phyloP scores from a whole-genome alignment of 2,888 invertebrate species.

The Nomada fucata region DNA sequence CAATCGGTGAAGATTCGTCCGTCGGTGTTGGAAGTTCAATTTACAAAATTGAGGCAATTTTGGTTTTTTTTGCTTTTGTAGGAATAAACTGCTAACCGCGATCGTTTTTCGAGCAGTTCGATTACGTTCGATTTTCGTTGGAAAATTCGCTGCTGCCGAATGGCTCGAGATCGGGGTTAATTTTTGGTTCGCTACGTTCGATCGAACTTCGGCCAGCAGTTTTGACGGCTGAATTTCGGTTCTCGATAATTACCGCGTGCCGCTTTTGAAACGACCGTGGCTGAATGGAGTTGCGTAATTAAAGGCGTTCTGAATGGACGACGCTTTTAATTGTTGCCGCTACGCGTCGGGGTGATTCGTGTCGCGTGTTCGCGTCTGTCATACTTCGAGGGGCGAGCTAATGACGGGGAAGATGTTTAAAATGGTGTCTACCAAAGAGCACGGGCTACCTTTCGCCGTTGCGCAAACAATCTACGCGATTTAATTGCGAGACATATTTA shows the following conservation, averaged over 20 bases:
- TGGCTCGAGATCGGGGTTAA: not conserved
- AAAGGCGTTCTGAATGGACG: conserved; percentile 5
- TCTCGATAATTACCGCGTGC: conserved; percentile 20
- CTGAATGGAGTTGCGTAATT: conserved; percentile 17
- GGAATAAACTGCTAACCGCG: conserved; percentile 7
- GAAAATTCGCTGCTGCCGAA: conserved; percentile 4
- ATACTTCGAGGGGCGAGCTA: not conserved
- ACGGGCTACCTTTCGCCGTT: not conserved
- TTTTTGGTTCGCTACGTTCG: conserved; percentile 10
- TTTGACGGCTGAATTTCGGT: conserved; percentile 14
- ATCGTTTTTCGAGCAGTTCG: conserved; percentile 8
- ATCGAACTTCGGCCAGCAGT: not conserved
- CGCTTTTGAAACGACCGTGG: conserved; percentile 14
- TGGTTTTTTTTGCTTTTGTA: too few species aligned
- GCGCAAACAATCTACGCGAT: not conserved
- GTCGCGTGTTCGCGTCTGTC: not conserved
- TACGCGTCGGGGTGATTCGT: not conserved
- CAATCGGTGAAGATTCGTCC: too few species aligned
- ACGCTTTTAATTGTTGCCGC: conserved; percentile 21
- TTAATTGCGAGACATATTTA: not conserved
- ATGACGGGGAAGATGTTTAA: conserved; percentile 13
- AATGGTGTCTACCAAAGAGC: not conserved
- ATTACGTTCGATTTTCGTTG: conserved; percentile 2
- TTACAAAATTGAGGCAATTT: not conserved
- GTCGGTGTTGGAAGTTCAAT: too few species aligned